Percentiles rank a stretch among this genome's conserved stretches.
These are phyloP conservation scores for Diarsia rubi DNA, from an alignment of 2,888 invertebrate genomes.

Conservation along the genomic window DNA sequence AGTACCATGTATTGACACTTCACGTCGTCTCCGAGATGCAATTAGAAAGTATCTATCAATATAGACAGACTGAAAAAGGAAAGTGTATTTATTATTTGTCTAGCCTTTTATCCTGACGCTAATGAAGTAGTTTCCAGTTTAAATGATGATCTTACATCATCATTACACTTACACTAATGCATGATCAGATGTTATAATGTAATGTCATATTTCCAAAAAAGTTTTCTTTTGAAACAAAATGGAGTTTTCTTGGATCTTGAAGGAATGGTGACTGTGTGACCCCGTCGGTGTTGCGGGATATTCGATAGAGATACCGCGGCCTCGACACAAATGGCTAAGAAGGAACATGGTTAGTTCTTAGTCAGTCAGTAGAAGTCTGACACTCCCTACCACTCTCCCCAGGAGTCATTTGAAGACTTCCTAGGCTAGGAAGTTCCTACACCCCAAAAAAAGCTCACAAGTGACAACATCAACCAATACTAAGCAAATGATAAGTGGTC, in stretches of 20 bases:
- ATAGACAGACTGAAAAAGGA: not conserved
- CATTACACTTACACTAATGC: no score
- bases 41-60: constrained; percentile 6
- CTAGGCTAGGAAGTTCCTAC: no score
- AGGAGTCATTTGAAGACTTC: no score
- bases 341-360: no score
- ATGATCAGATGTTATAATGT: not conserved
- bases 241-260: not conserved
- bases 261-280: no score
- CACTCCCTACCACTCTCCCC: no score
- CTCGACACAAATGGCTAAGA: no score
- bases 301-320: no score
- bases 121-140: not conserved
- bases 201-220: not conserved
- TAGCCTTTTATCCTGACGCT: not conserved
- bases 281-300: no score
- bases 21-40: not conserved
- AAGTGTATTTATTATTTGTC: not conserved
- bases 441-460: not conserved
- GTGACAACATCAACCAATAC: not conserved
- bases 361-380: no score
- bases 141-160: not conserved
- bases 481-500: not conserved
- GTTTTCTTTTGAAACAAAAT: not conserved
- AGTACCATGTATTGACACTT: constrained; percentile 40